Evolutionary conservation across 2,797 vertebrate genomes (phyloP), one percentile per base, ranked within the genome.

Genomic region (Enteromius viviparus): DNA sequence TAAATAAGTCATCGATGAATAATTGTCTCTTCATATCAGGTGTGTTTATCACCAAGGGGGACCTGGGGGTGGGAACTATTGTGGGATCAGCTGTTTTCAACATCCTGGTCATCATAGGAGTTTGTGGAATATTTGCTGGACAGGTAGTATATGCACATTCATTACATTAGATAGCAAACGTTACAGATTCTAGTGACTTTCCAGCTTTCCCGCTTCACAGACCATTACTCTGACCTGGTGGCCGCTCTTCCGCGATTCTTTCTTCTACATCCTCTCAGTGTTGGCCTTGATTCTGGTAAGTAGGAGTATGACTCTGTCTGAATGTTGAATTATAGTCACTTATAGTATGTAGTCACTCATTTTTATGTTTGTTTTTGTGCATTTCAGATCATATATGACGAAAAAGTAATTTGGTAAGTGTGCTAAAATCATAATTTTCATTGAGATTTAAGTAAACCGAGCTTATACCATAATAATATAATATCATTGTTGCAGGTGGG

Each of bases 11-110:
- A 1, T 42, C n/a, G 6, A 10, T 55, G 60, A 81, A 2, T 19
- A 32, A 42, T 26, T 64, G 5, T 15, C 79, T 32, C 87, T 58
- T 51, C 21, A 71, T 85, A 81, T 80, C 70, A 96, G 95, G 94
- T 23, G 95, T 96, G 69, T 96, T 96, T 85, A 96, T 96, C 90
- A 96, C 95, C 21, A 95, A 96, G 87, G 95, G 95, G 80, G 95
- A 96, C 6, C 93, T 96, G 3, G 95, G 95, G 4, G 93, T 96
- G n/a, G 94, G 95, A 55, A 96, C 95, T 17, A 96, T 96, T 4
- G 94, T 96, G 53, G 95, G 95, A 69, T 96, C 95, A 8, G 95
- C 95, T 2, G 95, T 96, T 81, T 96, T 96, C 87, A 96, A 96
- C 90, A 92, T 96, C 89, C 92, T 96, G 75, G 93, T 95, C 82